phyloP scores from a whole-genome alignment of 2,888 invertebrate genomes.

The Melinopterus prodromus region DNA sequence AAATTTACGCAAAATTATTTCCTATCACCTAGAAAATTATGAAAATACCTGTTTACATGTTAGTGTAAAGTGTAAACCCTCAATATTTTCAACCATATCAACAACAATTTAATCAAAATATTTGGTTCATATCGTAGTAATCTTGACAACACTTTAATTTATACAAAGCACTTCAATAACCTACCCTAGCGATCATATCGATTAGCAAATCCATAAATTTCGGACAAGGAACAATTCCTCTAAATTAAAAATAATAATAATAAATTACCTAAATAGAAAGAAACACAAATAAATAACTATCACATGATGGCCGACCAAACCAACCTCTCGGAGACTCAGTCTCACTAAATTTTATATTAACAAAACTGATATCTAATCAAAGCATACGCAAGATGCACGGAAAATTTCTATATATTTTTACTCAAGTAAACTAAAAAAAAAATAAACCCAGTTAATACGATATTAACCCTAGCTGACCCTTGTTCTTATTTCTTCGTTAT shows the following conservation, averaged over 20 bases:
- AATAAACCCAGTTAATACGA: not conserved
- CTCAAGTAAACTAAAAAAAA: not conserved
- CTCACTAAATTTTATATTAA: not conserved
- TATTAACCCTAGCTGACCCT: not conserved
- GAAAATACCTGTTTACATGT: conserved; percentile 4
- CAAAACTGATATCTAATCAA: not conserved
- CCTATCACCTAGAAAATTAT: not conserved
- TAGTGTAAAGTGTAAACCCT: not conserved
- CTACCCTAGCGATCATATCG: not conserved
- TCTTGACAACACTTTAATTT: not conserved
- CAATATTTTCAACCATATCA: not conserved
- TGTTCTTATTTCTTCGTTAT: not conserved
- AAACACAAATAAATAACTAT: not conserved
- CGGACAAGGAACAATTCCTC: not conserved
- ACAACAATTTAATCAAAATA: not conserved
- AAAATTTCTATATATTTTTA: conserved; percentile 4
- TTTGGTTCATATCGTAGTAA: not conserved
- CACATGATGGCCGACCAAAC: not conserved
- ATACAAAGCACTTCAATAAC: not conserved
- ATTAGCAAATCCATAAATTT: not conserved
- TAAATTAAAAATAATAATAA: not conserved
- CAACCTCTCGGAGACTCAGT: not conserved
- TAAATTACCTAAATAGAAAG: not conserved
- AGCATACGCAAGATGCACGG: not conserved
- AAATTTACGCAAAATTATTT: not conserved